Evolutionary conservation across 2,888 invertebrate species (phyloP).

Genomic region (Yponomeuta sedellus): DNA sequence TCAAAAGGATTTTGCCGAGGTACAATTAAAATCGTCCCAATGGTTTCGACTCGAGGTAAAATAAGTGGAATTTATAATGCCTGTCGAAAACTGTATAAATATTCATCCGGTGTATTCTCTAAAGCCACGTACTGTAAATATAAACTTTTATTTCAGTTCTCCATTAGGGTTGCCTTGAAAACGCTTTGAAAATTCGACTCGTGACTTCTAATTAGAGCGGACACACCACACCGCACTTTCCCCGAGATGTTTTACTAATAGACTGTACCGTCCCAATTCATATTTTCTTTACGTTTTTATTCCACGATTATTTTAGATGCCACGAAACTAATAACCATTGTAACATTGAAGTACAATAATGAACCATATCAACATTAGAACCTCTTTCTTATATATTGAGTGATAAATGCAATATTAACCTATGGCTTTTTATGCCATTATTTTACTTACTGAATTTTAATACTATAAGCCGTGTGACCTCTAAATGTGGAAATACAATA

Average conservation of each 20-base stretch:
- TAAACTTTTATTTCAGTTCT: conserved; percentile 70
- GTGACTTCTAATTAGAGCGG: conserved; percentile 69
- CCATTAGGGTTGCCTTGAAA: conserved; percentile 53
- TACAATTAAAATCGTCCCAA: conserved; percentile 44
- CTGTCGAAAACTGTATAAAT: conserved; percentile 50
- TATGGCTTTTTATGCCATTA: too few relatives aligned
- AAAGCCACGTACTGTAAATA: conserved; percentile 68
- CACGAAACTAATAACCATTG: too few relatives aligned
- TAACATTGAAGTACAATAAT: too few relatives aligned
- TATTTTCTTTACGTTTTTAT: background rate
- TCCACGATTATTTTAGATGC: background rate
- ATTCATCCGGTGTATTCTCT: conserved; percentile 48
- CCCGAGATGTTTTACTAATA: conserved; percentile 60
- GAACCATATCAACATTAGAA: too few relatives aligned
- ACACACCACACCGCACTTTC: conserved; percentile 54
- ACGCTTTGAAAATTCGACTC: conserved; percentile 70
- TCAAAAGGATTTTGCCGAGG: conserved; percentile 47
- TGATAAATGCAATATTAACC: too few relatives aligned
- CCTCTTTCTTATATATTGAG: too few relatives aligned
- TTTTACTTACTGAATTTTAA: too few relatives aligned
- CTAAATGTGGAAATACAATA: too few relatives aligned
- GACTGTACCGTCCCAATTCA: conserved; percentile 28
- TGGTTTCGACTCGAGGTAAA: conserved; percentile 53
- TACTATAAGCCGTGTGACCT: too few relatives aligned
- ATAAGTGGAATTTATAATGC: conserved; percentile 39